phyloP scores from a whole-genome alignment of 2,113 vertebrate genomes.

The Petaurus breviceps region DNA sequence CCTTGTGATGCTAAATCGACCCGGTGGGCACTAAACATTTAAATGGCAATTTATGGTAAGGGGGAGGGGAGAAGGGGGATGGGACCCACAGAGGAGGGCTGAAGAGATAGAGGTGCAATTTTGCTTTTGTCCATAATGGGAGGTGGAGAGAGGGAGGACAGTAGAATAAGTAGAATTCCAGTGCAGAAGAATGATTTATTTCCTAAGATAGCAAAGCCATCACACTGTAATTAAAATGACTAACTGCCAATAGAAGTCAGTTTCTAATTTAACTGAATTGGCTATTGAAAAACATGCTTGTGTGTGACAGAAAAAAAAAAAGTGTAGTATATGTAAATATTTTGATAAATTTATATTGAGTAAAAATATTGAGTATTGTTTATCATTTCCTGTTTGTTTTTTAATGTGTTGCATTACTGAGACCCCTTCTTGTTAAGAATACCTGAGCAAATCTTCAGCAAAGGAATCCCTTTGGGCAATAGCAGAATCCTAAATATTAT shows the following conservation, averaged over 20 bases:
- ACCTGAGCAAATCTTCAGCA: constrained; percentile 53
- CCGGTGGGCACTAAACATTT: constrained; percentile 65
- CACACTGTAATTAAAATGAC: constrained; percentile 80
- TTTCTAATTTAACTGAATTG: constrained; percentile 64
- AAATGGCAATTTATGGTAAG: constrained; percentile 54
- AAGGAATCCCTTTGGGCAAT: constrained; percentile 58
- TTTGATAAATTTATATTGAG: background rate
- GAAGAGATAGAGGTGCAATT: constrained; percentile 44
- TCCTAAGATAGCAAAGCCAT: constrained; percentile 77
- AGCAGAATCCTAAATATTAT: constrained; percentile 51
- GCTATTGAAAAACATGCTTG: background rate
- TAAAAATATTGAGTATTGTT: constrained; percentile 17
- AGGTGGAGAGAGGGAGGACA: constrained; percentile 34
- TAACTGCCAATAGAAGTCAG: constrained; percentile 72
- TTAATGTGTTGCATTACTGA: constrained; percentile 42
- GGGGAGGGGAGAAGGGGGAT: background rate
- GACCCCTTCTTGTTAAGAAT: background rate
- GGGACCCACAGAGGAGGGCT: background rate
- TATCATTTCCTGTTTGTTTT: constrained; percentile 6
- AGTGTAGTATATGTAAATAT: background rate
- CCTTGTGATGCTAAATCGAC: constrained; percentile 12
- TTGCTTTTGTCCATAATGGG: constrained; percentile 65
- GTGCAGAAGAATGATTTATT: constrained; percentile 75
- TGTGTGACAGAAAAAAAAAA: constrained; percentile 14
- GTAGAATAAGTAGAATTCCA: constrained; percentile 68